These are phyloP conservation scores for Zoroaster sp. DNA, from an alignment of 53 echinoderm and acorn worm genomes.

Conservation along the genomic window DNA sequence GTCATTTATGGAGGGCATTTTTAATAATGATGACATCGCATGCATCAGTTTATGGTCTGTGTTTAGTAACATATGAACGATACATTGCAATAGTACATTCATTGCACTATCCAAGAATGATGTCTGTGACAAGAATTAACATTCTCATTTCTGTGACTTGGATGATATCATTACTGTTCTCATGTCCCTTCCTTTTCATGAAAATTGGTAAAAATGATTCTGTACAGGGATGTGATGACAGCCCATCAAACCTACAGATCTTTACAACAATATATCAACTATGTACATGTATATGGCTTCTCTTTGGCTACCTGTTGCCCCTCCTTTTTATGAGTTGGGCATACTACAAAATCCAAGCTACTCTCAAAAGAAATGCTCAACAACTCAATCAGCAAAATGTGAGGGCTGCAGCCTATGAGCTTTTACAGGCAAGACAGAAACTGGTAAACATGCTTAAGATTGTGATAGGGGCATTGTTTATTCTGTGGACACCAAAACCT, in stretches of 20 bases:
- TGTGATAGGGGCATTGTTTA: too few species aligned
- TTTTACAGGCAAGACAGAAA: too few species aligned
- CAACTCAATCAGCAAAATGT: too few species aligned
- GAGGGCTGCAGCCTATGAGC: too few species aligned
- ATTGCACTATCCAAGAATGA: not conserved
- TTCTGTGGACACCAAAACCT: too few species aligned
- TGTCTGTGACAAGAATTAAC: not conserved
- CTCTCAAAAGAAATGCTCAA: not conserved
- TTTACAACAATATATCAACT: too few species aligned
- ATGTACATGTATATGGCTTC: not conserved
- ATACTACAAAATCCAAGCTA: conserved; percentile 14
- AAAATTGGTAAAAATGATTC: not conserved
- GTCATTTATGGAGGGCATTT: not conserved
- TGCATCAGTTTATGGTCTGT: not conserved
- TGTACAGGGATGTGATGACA: too few species aligned
- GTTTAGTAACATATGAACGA: not conserved
- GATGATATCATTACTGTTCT: not conserved
- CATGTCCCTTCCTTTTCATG: not conserved
- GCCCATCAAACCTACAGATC: too few species aligned
- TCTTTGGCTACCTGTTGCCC: not conserved
- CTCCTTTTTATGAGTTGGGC: not conserved
- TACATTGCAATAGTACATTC: conserved; percentile 8
- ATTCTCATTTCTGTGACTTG: not conserved
- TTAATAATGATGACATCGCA: not conserved
- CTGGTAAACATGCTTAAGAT: too few species aligned